These are phyloP conservation scores for Diploscapter pachys DNA, from an alignment of 1,140 invertebrate genomes.

Conservation along the genomic window DNA sequence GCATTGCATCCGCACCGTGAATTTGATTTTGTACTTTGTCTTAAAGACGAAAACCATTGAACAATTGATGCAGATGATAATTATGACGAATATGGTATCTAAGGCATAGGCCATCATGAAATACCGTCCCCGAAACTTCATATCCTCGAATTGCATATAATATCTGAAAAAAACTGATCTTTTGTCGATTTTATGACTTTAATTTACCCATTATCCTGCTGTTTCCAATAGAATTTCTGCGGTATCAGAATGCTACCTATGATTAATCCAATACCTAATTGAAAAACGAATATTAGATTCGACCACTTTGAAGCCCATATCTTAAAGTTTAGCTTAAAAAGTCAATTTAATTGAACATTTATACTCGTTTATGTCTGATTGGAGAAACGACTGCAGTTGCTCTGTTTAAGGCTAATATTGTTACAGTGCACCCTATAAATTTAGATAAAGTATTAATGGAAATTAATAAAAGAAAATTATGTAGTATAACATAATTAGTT, in stretches of 20 bases:
- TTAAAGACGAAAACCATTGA: slow-evolving; percentile 26
- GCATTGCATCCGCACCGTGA: too few relatives aligned
- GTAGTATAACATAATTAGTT: too few relatives aligned
- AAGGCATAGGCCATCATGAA: slow-evolving; percentile 26
- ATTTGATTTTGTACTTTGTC: slow-evolving; percentile 19
- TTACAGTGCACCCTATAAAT: neutral
- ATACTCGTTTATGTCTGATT: slow-evolving; percentile 33
- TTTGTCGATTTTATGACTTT: neutral
- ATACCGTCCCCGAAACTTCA: slow-evolving; percentile 23
- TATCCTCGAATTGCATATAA: slow-evolving; percentile 23
- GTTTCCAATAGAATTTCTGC: slow-evolving; percentile 28
- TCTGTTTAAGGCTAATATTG: slow-evolving; percentile 19
- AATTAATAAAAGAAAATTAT: too few relatives aligned
- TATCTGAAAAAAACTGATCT: slow-evolving; percentile 3
- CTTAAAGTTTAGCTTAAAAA: slow-evolving; percentile 4
- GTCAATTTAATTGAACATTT: neutral
- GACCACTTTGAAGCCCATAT: slow-evolving; percentile 21
- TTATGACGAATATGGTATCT: slow-evolving; percentile 22
- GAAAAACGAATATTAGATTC: slow-evolving; percentile 9
- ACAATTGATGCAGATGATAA: slow-evolving; percentile 22
- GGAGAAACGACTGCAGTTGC: slow-evolving; percentile 28
- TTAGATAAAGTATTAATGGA: too few relatives aligned
- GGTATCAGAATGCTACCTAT: slow-evolving; percentile 18
- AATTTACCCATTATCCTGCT: slow-evolving; percentile 16
- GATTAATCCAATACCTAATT: slow-evolving; percentile 13